Percentiles rank a stretch among this genome's conserved stretches.
phyloP scores from a whole-genome alignment of 2,888 invertebrate genomes.

The Clepsis dumicolana region DNA sequence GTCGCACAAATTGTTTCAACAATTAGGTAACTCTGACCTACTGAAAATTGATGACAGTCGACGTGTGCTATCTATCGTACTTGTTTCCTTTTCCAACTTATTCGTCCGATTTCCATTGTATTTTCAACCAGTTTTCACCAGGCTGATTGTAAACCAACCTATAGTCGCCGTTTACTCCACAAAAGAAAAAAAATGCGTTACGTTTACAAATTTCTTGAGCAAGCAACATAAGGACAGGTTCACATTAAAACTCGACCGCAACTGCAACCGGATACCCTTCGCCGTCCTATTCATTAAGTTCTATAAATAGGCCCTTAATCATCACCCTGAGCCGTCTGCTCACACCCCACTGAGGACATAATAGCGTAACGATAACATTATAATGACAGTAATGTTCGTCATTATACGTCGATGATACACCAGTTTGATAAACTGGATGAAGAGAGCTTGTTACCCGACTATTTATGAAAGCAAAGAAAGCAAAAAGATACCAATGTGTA shows the following conservation, averaged over 20 bases:
- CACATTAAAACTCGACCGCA: conserved; percentile 6
- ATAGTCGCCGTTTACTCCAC: neutral
- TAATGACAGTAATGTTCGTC: conserved; percentile 48
- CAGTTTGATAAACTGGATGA: conserved; percentile 15
- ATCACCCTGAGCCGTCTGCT: conserved; percentile 35
- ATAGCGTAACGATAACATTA: conserved; percentile 47
- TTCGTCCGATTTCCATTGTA: no score
- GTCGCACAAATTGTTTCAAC: no score
- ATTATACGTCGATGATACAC: conserved; percentile 35
- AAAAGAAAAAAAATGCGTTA: conserved; percentile 2
- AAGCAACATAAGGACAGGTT: conserved; percentile 1
- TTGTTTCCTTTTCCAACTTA: no score
- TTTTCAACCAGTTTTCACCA: neutral
- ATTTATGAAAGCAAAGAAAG: neutral
- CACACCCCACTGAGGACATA: conserved; percentile 43
- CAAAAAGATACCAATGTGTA: no score
- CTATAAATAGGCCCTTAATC: conserved; percentile 38
- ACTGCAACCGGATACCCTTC: conserved; percentile 35
- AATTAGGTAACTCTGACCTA: no score
- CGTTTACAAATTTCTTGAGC: conserved; percentile 9
- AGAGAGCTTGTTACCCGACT: neutral
- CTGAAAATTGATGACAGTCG: no score
- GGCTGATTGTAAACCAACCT: neutral
- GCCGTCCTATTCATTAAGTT: conserved; percentile 26
- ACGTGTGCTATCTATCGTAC: no score